Evolutionary conservation across 2,113 vertebrate species (phyloP), one percentile per base, ranked within the genome.

Genomic region (Pangasianodon gigas): DNA sequence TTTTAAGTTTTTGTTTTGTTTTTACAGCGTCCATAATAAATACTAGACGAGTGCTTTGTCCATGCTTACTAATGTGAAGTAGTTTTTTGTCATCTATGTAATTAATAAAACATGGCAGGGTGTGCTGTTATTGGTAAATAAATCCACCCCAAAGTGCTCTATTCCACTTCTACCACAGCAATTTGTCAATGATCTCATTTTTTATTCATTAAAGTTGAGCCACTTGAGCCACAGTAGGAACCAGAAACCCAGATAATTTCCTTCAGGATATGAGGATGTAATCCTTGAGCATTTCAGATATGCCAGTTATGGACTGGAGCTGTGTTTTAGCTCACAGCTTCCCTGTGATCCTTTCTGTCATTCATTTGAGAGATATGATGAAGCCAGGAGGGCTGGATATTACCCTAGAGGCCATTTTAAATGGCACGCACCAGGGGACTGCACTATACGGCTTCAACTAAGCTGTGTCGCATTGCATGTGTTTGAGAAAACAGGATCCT

Each of bases 351-450:
- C 92, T 89, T 62, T 89, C 89, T 92, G 92, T 93, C 93, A 91
- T 90, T 95, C 93, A 93, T 94, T 95, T 95, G 92, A 93, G 91
- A 52, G 60, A 58, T 90, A 54, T 19, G 60, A 95, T 95, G 94
- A 95, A 95, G 92, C 93, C 93, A 93, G 93, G 93, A 95, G 95
- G 93, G 58, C 92, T 95, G 93, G 94, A 93, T 94, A 93, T 92
- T 95, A 93, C 92, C 93, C 94, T 94, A 93, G 94, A 94, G 95
- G 93, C 94, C 93, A 91, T 94, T 90, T 94, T 93, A 93, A 93
- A 94, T 67, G 89, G 93, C 91, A 87, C 91, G 26, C 69, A 32
- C 88, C 91, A 89, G 90, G 91, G 92, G 93, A 93, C 89, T 93
- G 60, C 82, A 0, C 56, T 48, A 91, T 92, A 6, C 93, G 91